phyloP scores from a whole-genome alignment of 2,888 invertebrate species.

The Phragmatobia fuliginosa region DNA sequence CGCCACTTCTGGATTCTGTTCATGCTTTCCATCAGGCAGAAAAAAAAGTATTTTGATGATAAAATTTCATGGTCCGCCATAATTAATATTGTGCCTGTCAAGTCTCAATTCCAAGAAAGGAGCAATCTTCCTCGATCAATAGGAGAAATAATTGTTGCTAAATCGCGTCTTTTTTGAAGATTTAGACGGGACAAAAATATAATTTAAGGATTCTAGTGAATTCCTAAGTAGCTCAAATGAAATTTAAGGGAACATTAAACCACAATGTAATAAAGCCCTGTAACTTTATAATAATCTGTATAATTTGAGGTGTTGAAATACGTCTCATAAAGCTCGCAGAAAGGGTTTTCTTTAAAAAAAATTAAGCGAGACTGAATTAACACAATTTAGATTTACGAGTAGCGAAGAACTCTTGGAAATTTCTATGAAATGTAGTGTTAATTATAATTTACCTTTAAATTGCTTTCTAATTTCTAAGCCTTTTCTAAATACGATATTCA shows the following conservation, averaged over 20 bases:
- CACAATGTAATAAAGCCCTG: not conserved
- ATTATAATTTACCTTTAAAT: not conserved
- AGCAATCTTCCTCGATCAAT: no score
- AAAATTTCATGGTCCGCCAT: no score
- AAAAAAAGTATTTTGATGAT: not conserved
- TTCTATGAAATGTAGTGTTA: not conserved
- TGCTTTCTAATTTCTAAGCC: not conserved
- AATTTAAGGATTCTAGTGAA: no score
- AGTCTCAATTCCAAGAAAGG: no score
- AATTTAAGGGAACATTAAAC: no score
- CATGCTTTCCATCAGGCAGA: no score
- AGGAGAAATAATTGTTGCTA: no score
- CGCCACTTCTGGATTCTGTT: no score
- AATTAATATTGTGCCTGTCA: no score
- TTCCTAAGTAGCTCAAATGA: no score
- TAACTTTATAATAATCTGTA: not conserved
- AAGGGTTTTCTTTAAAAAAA: not conserved
- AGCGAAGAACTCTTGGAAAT: not conserved
- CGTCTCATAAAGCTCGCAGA: not conserved
- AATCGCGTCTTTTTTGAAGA: no score
- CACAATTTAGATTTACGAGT: slow-evolving; percentile 1
- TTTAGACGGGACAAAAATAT: no score
- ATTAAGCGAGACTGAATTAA: not conserved
- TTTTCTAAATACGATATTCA: not conserved
- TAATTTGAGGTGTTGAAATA: not conserved